These are phyloP conservation scores for Cathartes aura DNA, from an alignment of 2,113 vertebrate genomes.

Conservation along the genomic window DNA sequence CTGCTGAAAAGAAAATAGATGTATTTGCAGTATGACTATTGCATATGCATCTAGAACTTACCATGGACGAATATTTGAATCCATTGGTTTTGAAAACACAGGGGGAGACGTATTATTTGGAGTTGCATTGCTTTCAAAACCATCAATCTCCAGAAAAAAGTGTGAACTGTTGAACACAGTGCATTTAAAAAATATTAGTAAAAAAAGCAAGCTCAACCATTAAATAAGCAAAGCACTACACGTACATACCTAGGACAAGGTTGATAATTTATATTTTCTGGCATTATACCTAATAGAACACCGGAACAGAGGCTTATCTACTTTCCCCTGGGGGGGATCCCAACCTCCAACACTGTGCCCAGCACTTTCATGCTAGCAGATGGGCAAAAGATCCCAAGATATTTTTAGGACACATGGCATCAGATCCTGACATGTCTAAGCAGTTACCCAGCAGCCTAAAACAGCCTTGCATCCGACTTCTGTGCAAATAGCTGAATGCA, in stretches of 20 bases:
- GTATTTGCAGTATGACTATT: neutral
- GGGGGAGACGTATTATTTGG: constrained; percentile 76
- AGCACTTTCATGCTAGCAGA: neutral
- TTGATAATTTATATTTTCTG: neutral
- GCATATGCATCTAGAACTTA: constrained; percentile 27
- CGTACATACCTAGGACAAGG: accelerated
- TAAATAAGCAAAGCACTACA: neutral
- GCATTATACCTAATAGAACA: neutral
- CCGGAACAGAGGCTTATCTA: neutral
- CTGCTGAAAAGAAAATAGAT: neutral
- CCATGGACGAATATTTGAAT: constrained; percentile 82
- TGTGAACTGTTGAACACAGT: constrained; percentile 71
- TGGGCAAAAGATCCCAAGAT: neutral
- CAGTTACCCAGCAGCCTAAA: neutral
- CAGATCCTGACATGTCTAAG: neutral
- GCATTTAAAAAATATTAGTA: neutral
- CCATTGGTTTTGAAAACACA: constrained; percentile 82
- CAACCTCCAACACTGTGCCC: neutral
- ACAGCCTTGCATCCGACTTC: neutral
- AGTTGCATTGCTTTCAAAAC: constrained; percentile 74
- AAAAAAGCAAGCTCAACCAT: neutral
- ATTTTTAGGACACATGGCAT: neutral
- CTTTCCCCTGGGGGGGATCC: neutral
- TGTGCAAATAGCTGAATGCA: neutral
- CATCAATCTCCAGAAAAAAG: constrained; percentile 83